phyloP scores from a whole-genome alignment of 2,797 vertebrate genomes.

The Taeniopygia guttata region DNA sequence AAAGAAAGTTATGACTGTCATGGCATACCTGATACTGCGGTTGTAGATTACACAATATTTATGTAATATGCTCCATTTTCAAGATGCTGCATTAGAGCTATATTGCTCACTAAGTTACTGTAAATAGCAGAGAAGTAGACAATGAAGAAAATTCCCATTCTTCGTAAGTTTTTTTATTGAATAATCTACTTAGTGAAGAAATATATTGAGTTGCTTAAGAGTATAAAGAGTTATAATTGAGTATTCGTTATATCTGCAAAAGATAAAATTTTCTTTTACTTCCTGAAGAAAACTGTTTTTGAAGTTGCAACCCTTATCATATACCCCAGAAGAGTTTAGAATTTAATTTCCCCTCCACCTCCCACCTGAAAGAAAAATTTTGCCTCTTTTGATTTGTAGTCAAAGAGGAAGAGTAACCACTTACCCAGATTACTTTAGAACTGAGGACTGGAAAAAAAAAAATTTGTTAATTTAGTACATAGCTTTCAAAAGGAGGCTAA shows the following conservation, averaged over 20 bases:
- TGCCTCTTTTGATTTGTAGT: background rate
- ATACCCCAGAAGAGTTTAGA: background rate
- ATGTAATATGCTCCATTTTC: background rate
- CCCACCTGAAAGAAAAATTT: background rate
- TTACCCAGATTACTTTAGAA: background rate
- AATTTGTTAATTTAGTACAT: background rate
- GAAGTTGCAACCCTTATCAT: background rate
- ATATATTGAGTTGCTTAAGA: background rate
- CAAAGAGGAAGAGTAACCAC: background rate
- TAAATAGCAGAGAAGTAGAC: conserved; percentile 1
- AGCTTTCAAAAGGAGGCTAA: background rate
- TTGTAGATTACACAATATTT: background rate
- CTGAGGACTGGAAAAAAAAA: background rate
- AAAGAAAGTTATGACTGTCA: background rate
- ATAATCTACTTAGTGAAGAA: background rate
- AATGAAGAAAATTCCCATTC: background rate
- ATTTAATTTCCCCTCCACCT: background rate
- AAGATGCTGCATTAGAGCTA: conserved; percentile 2
- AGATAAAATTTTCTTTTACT: background rate
- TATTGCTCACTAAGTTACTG: background rate
- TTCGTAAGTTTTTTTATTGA: background rate
- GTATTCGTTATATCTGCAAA: background rate
- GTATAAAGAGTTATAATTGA: background rate
- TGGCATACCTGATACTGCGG: background rate
- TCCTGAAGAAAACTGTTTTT: background rate